Conservation (phyloP, 2,113 vertebrate species). For the Gallinago jamesoni region DNA sequence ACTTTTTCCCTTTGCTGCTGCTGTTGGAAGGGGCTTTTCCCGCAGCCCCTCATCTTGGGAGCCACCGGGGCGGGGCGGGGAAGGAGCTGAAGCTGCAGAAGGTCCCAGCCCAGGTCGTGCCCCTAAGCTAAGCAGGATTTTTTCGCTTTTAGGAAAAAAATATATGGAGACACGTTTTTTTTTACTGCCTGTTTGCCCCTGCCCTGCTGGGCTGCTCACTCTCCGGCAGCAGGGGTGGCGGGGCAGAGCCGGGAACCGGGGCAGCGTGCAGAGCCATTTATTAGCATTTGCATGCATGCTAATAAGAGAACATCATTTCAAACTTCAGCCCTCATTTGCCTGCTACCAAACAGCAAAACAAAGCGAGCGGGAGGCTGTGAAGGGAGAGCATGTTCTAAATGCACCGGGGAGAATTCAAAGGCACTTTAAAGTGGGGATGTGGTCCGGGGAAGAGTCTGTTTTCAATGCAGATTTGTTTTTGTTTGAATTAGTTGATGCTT, state of each 20-base stretch:
- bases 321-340: conserved; percentile 29
- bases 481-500: conserved; percentile 64
- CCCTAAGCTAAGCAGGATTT: fast-evolving
- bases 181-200: fast-evolving
- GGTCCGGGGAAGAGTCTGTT: conserved; percentile 43
- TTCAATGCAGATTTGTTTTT: conserved; percentile 54
- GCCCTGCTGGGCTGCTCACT: fast-evolving
- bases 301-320: neutral
- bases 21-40: neutral
- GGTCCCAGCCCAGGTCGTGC: fast-evolving
- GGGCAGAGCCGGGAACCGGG: neutral
- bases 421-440: conserved; percentile 41
- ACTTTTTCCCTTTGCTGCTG: neutral
- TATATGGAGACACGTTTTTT: fast-evolving
- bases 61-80: neutral
- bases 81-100: neutral
- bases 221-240: neutral
- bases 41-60: no score
- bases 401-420: conserved; percentile 50
- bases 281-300: neutral
- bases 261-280: neutral
- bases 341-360: neutral
- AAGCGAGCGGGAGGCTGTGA: neutral
- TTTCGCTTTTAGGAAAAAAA: fast-evolving
- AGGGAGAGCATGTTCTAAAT: conserved; percentile 12